Percentiles rank a stretch among this genome's conserved stretches.
Conservation (phyloP, 2,888 invertebrate species). For the Erebia ligea region DNA sequence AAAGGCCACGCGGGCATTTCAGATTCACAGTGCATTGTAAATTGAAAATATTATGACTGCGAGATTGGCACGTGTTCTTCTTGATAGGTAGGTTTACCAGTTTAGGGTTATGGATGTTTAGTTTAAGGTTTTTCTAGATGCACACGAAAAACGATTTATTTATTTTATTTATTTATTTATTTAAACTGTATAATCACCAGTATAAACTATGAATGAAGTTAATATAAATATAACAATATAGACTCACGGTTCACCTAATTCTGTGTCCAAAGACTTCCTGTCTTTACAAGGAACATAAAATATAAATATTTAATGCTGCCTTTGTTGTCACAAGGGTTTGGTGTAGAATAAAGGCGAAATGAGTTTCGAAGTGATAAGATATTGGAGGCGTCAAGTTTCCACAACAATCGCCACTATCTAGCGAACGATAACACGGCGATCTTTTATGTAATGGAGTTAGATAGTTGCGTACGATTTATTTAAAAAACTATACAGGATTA, state of each 20-base stretch:
- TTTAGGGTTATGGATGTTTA: too few species aligned
- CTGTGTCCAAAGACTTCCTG: conserved; percentile 11
- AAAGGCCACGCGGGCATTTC: conserved; percentile 3
- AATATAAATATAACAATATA: not conserved
- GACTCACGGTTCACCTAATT: conserved; percentile 24
- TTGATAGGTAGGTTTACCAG: too few species aligned
- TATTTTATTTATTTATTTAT: too few species aligned
- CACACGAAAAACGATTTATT: too few species aligned
- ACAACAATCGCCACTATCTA: conserved; percentile 58
- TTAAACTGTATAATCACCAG: too few species aligned
- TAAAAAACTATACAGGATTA: not conserved
- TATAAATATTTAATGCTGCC: not conserved
- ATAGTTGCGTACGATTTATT: not conserved
- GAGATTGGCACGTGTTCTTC: not conserved
- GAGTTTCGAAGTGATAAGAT: conserved; percentile 55
- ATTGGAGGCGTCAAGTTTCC: conserved; percentile 56
- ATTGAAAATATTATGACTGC: not conserved
- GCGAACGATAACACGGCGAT: conserved; percentile 43
- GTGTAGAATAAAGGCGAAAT: conserved; percentile 48
- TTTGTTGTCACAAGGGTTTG: conserved; percentile 16
- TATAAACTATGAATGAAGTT: too few species aligned
- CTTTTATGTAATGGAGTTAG: conserved; percentile 19
- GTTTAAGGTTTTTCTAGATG: too few species aligned
- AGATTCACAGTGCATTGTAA: conserved; percentile 5
- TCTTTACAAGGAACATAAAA: not conserved